Conservation (phyloP, 1,140 invertebrate genomes). For the Cryptotermes secundus region DNA sequence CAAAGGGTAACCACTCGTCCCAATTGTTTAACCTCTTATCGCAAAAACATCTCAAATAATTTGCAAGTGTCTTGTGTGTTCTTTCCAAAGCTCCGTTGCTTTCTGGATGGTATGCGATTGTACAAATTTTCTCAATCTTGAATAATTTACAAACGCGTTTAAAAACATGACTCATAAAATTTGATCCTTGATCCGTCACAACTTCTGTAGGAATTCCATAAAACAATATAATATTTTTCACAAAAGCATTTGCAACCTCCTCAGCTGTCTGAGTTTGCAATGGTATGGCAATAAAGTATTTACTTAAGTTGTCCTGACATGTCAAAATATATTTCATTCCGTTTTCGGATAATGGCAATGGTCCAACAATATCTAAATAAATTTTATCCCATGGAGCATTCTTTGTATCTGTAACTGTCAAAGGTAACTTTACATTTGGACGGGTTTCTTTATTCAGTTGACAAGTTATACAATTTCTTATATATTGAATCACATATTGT, state of each 20-base stretch:
- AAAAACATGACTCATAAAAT: slow-evolving; percentile 41
- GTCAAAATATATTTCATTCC: slow-evolving; percentile 44
- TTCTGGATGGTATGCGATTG: slow-evolving; percentile 40
- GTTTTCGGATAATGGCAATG: not conserved
- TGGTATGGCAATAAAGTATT: slow-evolving; percentile 39
- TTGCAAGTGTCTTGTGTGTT: slow-evolving; percentile 38
- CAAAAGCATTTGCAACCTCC: slow-evolving; percentile 39
- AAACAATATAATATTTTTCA: slow-evolving; percentile 40
- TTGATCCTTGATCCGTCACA: slow-evolving; percentile 42
- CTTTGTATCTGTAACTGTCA: slow-evolving; percentile 39
- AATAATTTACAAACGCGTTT: slow-evolving; percentile 40
- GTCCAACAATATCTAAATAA: slow-evolving; percentile 40
- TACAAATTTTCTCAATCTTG: slow-evolving; percentile 41
- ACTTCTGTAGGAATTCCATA: slow-evolving; percentile 42
- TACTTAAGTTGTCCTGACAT: slow-evolving; percentile 43
- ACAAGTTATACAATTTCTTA: slow-evolving; percentile 43
- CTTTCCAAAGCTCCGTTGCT: slow-evolving; percentile 41
- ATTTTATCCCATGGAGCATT: slow-evolving; percentile 33
- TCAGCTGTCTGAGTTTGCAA: slow-evolving; percentile 40
- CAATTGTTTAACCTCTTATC: slow-evolving; percentile 43
- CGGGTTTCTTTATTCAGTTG: slow-evolving; percentile 41
- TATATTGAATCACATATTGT: slow-evolving; percentile 41
- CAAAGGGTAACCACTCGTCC: slow-evolving; percentile 42
- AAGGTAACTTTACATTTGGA: slow-evolving; percentile 36
- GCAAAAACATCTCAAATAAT: slow-evolving; percentile 41